Evolutionary conservation across 2,113 vertebrate genomes (phyloP).

Genomic region (Prunella himalayana): DNA sequence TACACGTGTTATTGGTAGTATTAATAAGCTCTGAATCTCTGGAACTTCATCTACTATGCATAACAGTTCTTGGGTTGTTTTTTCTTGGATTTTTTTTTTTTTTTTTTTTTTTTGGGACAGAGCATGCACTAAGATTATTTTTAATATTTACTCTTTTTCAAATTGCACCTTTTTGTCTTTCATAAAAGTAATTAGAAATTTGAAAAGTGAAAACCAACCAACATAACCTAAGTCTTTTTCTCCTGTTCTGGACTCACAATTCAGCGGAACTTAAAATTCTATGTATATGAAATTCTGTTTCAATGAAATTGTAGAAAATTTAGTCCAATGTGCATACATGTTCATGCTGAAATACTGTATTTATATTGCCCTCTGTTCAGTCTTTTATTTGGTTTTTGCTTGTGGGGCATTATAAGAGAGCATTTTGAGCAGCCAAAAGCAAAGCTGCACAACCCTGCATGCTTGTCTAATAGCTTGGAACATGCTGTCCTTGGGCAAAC

Average conservation of each 20-base stretch:
- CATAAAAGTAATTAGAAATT: not conserved
- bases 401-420: too few relatives aligned
- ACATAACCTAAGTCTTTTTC: fast-evolving
- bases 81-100: too few relatives aligned
- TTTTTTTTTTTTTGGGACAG: fast-evolving
- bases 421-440: too few relatives aligned
- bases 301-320: not conserved
- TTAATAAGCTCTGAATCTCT: not conserved
- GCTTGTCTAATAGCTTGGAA: too few relatives aligned
- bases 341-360: not conserved
- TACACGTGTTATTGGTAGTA: not conserved
- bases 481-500: too few relatives aligned
- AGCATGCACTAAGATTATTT: not conserved
- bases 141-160: not conserved
- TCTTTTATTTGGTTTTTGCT: not conserved
- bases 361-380: not conserved
- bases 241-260: not conserved
- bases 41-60: not conserved
- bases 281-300: not conserved
- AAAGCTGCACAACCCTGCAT: too few relatives aligned
- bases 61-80: not conserved
- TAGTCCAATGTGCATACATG: not conserved
- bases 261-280: not conserved
- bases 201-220: not conserved
- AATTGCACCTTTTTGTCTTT: not conserved